Conservation (phyloP, 2,113 vertebrate genomes). For the Acanthochromis polyacanthus region DNA sequence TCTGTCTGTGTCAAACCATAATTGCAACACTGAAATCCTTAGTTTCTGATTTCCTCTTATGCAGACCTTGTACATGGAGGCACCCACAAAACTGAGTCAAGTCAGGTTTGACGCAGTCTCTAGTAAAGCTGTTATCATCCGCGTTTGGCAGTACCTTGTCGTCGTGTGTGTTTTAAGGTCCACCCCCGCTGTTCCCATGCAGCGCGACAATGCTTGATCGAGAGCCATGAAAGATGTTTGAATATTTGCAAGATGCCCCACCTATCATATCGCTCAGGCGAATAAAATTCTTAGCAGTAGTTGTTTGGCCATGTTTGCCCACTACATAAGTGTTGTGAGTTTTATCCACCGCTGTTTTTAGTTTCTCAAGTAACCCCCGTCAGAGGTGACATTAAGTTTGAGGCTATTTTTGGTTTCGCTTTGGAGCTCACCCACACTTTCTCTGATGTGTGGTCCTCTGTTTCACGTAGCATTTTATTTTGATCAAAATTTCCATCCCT, state of each 20-base stretch:
- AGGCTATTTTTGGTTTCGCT: conserved; percentile 24
- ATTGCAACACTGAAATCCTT: not conserved
- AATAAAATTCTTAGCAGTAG: not conserved
- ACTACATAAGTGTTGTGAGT: not conserved
- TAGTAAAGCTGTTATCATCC: not conserved
- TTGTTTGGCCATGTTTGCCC: not conserved
- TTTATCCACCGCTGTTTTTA: conserved; percentile 30
- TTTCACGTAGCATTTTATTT: conserved; percentile 6
- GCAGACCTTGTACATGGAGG: not conserved
- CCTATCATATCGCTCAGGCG: not conserved
- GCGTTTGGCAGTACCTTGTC: not conserved
- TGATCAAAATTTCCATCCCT: conserved; percentile 44
- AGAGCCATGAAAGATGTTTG: not conserved
- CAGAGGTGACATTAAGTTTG: conserved; percentile 34
- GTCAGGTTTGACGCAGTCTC: conserved; percentile 8
- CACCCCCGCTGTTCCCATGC: conserved; percentile 39
- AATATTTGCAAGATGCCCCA: conserved; percentile 4
- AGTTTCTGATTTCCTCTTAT: not conserved
- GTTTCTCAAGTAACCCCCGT: conserved; percentile 12
- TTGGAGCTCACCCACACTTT: conserved; percentile 44
- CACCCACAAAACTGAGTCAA: conserved; percentile 24
- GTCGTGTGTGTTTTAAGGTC: not conserved
- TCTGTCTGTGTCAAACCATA: conserved; percentile 10
- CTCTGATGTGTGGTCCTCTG: conserved; percentile 8
- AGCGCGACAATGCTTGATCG: not conserved